Conservation (phyloP, 2,113 vertebrate species). For the Beaufortia kweichowensis region DNA sequence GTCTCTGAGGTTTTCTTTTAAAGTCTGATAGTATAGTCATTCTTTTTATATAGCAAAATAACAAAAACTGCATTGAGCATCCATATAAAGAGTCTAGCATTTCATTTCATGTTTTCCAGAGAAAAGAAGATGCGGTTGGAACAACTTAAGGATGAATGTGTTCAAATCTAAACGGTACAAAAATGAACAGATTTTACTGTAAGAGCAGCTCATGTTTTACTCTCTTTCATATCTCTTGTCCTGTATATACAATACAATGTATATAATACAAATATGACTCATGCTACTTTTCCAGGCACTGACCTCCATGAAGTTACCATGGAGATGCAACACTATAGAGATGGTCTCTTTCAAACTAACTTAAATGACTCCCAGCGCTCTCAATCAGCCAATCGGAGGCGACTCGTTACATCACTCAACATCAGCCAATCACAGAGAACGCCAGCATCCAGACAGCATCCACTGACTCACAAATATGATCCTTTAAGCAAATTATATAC, state of each 20-base stretch:
- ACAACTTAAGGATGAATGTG: too few relatives aligned
- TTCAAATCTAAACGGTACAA: too few relatives aligned
- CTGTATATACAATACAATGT: slow-evolving; percentile 47
- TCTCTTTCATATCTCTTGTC: not conserved
- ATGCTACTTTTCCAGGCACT: slow-evolving; percentile 55
- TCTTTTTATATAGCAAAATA: too few relatives aligned
- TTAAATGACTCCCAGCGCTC: slow-evolving; percentile 36
- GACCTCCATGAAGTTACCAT: slow-evolving; percentile 60
- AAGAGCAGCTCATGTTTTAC: too few relatives aligned
- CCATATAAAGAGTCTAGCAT: too few relatives aligned
- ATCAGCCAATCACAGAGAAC: slow-evolving; percentile 15
- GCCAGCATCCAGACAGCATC: not conserved
- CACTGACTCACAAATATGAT: not conserved
- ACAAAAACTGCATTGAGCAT: too few relatives aligned
- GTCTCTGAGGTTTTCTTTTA: too few relatives aligned
- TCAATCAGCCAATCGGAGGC: slow-evolving; percentile 51
- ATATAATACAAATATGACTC: slow-evolving; percentile 64
- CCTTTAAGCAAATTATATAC: slow-evolving; percentile 1
- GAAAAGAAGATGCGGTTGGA: too few relatives aligned
- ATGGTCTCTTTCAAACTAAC: slow-evolving; percentile 23
- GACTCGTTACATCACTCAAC: not conserved
- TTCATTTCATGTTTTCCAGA: too few relatives aligned
- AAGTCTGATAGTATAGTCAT: too few relatives aligned
- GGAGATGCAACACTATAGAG: slow-evolving; percentile 55
- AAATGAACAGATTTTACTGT: too few relatives aligned